Percentiles rank a stretch among this genome's conserved stretches.
Evolutionary conservation across 1,140 invertebrate species (phyloP).

Genomic region (Aphelenchoides fujianensis): DNA sequence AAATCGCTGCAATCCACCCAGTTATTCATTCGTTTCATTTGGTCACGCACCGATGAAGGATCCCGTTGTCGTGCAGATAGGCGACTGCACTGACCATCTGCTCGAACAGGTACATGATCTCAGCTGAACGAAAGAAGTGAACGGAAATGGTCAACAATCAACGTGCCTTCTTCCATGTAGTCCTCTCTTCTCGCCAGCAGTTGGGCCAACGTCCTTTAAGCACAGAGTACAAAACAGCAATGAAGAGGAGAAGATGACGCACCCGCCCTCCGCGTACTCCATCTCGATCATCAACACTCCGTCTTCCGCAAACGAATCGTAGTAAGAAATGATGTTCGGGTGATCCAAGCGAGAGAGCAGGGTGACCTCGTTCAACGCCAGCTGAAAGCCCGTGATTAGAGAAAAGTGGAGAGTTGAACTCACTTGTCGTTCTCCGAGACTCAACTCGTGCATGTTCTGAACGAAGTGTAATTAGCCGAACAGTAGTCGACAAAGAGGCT

Average conservation of each 20-base stretch:
- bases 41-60: conserved; percentile 70
- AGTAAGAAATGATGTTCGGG: conserved; percentile 74
- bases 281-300: conserved; percentile 76
- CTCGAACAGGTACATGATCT: conserved; percentile 70
- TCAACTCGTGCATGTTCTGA: conserved; percentile 71
- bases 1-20: conserved; percentile 68
- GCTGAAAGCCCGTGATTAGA: too few relatives aligned
- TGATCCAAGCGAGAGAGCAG: conserved; percentile 73
- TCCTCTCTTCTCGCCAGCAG: conserved; percentile 67
- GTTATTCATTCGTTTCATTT: conserved; percentile 15
- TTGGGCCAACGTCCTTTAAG: conserved; percentile 70
- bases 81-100: conserved; percentile 73
- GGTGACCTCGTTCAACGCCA: conserved; percentile 74
- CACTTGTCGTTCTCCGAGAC: conserved; percentile 70
- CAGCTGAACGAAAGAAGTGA: conserved; percentile 34
- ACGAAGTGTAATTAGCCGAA: not conserved
- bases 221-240: not conserved
- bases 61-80: conserved; percentile 74
- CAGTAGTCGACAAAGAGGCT: not conserved
- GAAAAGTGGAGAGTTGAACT: not conserved
- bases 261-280: conserved; percentile 76
- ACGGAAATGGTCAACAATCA: not conserved
- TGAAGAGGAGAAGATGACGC: conserved; percentile 14
- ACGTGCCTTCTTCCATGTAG: conserved; percentile 66
- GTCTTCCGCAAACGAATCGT: conserved; percentile 74